Conservation (phyloP, 37 sponge, comb jelly and placozoan genomes). For the Hexactinellida sp. region DNA sequence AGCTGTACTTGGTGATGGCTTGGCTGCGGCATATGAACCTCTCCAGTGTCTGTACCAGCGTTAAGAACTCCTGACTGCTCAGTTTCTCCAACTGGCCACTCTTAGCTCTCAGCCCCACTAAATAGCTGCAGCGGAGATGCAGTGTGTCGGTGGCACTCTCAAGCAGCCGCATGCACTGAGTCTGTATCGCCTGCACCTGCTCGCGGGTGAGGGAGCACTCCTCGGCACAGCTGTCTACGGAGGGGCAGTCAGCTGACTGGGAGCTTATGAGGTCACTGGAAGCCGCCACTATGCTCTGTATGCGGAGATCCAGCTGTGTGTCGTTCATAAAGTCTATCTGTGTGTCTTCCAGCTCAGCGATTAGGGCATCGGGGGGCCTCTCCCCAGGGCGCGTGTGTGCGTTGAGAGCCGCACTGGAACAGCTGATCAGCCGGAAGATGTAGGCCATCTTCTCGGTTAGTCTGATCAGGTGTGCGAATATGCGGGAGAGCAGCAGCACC, state of each 20-base stretch:
- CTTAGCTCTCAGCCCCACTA: conserved; percentile 56
- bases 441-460: background rate
- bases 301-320: background rate
- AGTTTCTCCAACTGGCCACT: conserved; percentile 55
- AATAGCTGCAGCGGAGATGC: conserved; percentile 69
- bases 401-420: background rate
- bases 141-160: conserved; percentile 49
- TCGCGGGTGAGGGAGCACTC: background rate
- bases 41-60: conserved; percentile 43
- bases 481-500: background rate
- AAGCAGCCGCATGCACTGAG: conserved; percentile 31
- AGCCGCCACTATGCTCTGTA: background rate
- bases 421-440: background rate
- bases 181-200: background rate
- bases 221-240: conserved; percentile 6
- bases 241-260: background rate
- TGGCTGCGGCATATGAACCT: conserved; percentile 45
- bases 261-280: conserved; percentile 3
- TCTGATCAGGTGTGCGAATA: background rate
- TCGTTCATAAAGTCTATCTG: conserved; percentile 4
- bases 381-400: background rate
- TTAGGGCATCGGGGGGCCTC: background rate
- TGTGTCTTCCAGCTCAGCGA: background rate
- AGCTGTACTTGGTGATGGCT: conserved; percentile 42
- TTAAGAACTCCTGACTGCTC: conserved; percentile 45